phyloP scores from a whole-genome alignment of 2,888 invertebrate species.

The Cremastinae sp. region DNA sequence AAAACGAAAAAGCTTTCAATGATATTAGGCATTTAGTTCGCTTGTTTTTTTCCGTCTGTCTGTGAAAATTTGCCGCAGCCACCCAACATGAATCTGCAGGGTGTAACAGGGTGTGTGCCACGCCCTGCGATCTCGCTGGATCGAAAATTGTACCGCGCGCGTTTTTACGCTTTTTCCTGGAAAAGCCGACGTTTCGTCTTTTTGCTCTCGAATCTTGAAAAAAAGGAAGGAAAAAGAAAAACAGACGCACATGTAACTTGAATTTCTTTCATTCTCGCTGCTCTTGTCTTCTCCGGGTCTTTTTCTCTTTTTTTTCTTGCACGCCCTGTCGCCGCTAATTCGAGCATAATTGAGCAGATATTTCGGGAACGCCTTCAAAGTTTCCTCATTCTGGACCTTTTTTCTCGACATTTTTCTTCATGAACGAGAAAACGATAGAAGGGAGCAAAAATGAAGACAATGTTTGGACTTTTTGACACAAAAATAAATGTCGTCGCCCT shows the following conservation, averaged over 20 bases:
- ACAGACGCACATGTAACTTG: slow-evolving; percentile 65
- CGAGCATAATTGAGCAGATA: slow-evolving; percentile 70
- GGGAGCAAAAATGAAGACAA: slow-evolving; percentile 30
- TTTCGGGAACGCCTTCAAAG: slow-evolving; percentile 60
- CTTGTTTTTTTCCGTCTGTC: not conserved
- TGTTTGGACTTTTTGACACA: slow-evolving; percentile 59
- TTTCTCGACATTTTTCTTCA: slow-evolving; percentile 8
- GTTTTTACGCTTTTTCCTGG: slow-evolving; percentile 70
- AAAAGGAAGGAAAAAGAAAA: slow-evolving; percentile 17
- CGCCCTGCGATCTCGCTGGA: slow-evolving; percentile 60
- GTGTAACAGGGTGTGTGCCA: slow-evolving; percentile 42
- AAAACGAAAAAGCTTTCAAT: not conserved
- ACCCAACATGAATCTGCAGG: slow-evolving; percentile 61
- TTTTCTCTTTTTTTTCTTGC: slow-evolving; percentile 11
- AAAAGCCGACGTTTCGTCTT: slow-evolving; percentile 57
- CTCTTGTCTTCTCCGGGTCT: not conserved
- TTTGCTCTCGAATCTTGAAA: slow-evolving; percentile 6
- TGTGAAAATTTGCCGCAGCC: slow-evolving; percentile 49
- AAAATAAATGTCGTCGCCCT: slow-evolving; percentile 55
- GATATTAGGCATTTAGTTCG: not conserved
- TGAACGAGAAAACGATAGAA: not conserved
- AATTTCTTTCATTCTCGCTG: slow-evolving; percentile 24
- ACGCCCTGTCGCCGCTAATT: slow-evolving; percentile 71
- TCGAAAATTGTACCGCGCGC: slow-evolving; percentile 57
- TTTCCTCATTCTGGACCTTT: slow-evolving; percentile 28